Evolutionary conservation across 2,888 invertebrate species (phyloP).

Genomic region (Timandra comae): DNA sequence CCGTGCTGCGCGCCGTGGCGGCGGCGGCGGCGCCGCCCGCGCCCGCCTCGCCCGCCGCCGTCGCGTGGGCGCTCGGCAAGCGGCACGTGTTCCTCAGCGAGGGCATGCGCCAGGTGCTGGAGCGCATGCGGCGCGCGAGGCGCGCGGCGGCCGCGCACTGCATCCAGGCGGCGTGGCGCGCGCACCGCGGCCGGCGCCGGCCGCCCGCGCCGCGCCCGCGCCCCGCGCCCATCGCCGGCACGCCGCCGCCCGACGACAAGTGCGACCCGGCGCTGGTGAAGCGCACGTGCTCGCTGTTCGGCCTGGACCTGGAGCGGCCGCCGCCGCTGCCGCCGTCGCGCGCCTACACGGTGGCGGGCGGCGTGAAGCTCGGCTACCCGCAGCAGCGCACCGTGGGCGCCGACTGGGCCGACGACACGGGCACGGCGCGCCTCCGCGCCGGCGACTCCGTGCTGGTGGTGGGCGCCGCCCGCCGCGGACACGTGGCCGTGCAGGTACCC

Average conservation of each 20-base stretch:
- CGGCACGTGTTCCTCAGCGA: constrained; percentile 96
- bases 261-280: constrained; percentile 93
- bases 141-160: constrained; percentile 30
- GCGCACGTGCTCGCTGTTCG: constrained; percentile 92
- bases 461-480: constrained; percentile 92
- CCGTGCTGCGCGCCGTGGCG: constrained; percentile 85
- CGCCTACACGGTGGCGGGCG: constrained; percentile 92
- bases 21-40: constrained; percentile 87
- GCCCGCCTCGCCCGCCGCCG: constrained; percentile 79
- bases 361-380: constrained; percentile 94
- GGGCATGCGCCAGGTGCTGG: constrained; percentile 88
- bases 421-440: constrained; percentile 74
- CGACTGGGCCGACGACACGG: constrained; percentile 81
- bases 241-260: constrained; percentile 89
- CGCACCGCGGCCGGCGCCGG: constrained; percentile 81
- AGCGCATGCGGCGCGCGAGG: constrained; percentile 8
- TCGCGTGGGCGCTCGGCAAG: constrained; percentile 92
- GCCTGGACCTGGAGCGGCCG: constrained; percentile 92
- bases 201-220: constrained; percentile 80
- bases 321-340: constrained; percentile 94
- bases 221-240: constrained; percentile 93
- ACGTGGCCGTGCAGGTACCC: constrained; percentile 85
- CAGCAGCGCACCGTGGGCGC: constrained; percentile 94
- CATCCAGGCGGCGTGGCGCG: constrained; percentile 91
- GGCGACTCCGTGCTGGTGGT: constrained; percentile 92